phyloP scores from a whole-genome alignment of 2,113 vertebrate genomes.

The Aythya baeri region DNA sequence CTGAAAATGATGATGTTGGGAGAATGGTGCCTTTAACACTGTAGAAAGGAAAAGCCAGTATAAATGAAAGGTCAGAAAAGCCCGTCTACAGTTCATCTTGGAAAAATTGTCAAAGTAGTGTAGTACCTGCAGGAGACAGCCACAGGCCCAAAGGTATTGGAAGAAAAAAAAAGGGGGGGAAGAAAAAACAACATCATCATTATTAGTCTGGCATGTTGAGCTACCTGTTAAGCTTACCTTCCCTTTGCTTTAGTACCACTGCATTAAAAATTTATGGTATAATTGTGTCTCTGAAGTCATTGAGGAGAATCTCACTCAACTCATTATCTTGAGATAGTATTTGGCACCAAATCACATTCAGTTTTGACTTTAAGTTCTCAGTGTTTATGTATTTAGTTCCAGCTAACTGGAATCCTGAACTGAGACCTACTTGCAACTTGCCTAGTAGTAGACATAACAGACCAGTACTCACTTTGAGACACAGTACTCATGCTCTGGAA shows the following conservation, averaged over 20 bases:
- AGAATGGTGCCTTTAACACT: not conserved
- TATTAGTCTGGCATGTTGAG: not conserved
- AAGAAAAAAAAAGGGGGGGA: no score
- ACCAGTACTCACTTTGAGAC: not conserved
- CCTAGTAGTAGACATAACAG: not conserved
- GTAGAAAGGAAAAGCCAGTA: not conserved
- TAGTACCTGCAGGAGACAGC: not conserved
- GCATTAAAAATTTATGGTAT: not conserved
- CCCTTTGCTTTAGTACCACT: not conserved
- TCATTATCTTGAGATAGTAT: not conserved
- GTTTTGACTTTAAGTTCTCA: not conserved
- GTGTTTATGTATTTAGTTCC: not conserved
- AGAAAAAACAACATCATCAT: accelerated
- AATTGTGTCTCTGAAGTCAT: not conserved
- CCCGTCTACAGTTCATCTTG: not conserved
- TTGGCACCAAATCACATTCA: not conserved
- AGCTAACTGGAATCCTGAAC: not conserved
- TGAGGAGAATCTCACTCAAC: not conserved
- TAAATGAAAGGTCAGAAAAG: not conserved
- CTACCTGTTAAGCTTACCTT: not conserved
- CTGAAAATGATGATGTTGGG: not conserved
- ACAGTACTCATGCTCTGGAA: not conserved
- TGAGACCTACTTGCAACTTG: not conserved
- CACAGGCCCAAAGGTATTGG: not conserved
- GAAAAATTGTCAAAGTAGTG: not conserved